Evolutionary conservation across 2,797 vertebrate genomes (phyloP).

Genomic region (Gorsachius magnificus): DNA sequence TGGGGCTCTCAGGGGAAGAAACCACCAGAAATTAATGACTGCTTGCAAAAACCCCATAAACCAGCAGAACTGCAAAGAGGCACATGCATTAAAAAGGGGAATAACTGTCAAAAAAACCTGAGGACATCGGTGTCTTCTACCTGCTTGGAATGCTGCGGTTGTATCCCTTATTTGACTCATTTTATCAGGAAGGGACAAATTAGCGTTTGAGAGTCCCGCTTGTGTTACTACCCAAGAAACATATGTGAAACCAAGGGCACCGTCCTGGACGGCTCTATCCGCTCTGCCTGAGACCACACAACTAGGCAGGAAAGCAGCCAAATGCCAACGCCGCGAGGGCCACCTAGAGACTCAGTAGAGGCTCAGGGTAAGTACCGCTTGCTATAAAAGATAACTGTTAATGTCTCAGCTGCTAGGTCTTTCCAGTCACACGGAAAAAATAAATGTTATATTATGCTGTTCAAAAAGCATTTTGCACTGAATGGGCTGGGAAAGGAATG

Average conservation of each 20-base stretch:
- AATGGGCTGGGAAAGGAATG: not conserved
- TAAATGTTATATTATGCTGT: not conserved
- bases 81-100: not conserved
- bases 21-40: not conserved
- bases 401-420: not conserved
- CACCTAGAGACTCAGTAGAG: slow-evolving; percentile 5
- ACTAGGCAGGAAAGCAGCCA: slow-evolving; percentile 22
- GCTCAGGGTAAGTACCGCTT: not conserved
- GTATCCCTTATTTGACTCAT: not conserved
- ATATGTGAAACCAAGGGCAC: not conserved
- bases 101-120: not conserved
- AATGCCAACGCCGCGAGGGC: not conserved
- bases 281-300: slow-evolving; percentile 32
- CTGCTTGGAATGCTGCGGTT: not conserved
- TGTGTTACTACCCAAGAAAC: not conserved
- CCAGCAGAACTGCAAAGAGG: not conserved
- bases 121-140: not conserved
- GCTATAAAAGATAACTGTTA: not conserved
- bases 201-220: not conserved
- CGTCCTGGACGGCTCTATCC: not conserved
- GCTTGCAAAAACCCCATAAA: not conserved
- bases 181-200: not conserved
- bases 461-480: not conserved
- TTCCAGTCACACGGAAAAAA: not conserved
- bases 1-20: not conserved